Conservation (phyloP, 1,140 invertebrate genomes). For the Drosophila pachea region DNA sequence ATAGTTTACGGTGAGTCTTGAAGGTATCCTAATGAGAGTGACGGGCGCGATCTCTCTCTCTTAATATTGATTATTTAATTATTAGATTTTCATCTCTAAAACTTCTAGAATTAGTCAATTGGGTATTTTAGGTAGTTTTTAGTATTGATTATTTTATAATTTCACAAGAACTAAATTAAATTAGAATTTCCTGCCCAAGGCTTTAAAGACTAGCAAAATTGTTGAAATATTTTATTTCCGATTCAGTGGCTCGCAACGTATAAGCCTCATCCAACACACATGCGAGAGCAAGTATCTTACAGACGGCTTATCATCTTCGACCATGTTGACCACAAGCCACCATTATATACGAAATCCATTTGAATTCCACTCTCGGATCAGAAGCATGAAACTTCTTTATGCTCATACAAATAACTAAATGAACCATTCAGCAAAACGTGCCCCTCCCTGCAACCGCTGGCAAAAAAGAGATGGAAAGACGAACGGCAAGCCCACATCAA, state of each 20-base stretch:
- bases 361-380: constrained; percentile 12
- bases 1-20: too few species aligned
- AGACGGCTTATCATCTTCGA: neutral
- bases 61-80: too few species aligned
- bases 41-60: too few species aligned
- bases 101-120: too few species aligned
- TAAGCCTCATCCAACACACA: neutral
- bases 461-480: neutral
- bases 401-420: constrained; percentile 60
- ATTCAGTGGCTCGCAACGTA: constrained; percentile 5
- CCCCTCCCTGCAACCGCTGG: constrained; percentile 13
- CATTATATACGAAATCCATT: constrained; percentile 15
- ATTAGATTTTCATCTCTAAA: too few species aligned
- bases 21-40: too few species aligned
- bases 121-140: too few species aligned
- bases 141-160: too few species aligned
- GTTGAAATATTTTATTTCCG: constrained; percentile 2
- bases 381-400: constrained; percentile 21
- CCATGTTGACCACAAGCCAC: constrained; percentile 14
- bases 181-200: too few species aligned
- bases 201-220: neutral
- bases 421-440: constrained; percentile 53
- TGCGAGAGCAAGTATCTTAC: neutral
- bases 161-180: too few species aligned
- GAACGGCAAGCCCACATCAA: constrained; percentile 57